Base-by-base conservation (phyloP, 2,797 vertebrate genomes). In the Lagorchestes hirsutus region DNA sequence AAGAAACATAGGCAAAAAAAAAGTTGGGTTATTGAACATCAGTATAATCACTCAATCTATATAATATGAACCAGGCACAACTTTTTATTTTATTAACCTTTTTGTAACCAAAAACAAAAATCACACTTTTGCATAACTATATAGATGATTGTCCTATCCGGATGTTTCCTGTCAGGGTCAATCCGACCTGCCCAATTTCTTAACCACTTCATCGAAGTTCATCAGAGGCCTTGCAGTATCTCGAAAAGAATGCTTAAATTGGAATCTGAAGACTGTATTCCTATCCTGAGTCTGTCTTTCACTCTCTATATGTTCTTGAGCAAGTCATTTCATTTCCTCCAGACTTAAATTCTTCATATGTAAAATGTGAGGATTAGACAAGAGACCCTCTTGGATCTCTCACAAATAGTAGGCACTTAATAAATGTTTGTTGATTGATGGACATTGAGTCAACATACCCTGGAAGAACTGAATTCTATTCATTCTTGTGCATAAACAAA, bases 261-360 rank as follows among this genome's bases (percentile, higher is more conserved):
- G 67, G 18, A 92, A 93, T 46, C 24, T 92, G 6, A 10, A 92
- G 12, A 55, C 46, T 96, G 91, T 90, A 96, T 93, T 93, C 90
- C 93, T 95, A 62, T 58, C 2, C 10, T 55, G 91, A 9, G 67
- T 90, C 54, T 95, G 27, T 27, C 24, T 91, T 94, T 96, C 91
- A 92, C 40, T 90, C 46, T 92, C 93, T 91, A 2, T 0, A 27
- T 50, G 91, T 74, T 87, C 59, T 93, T 95, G 97, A 55, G 29
- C 90, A 59, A 92, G 9, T 91, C 13, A 67, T 28, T 94, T 91
- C 50, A 90, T 94, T 93, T 96, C 46, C 91, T 18, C 96, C 29
- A 97, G 94, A 90, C 55, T 94, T 57, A 91, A 31, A 58, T 90
- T 93, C 9, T 31, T 94, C 14, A 22, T 92, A 52, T 92, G 31